phyloP scores from a whole-genome alignment of 2,113 vertebrate genomes.

The Pomatostomus ruficeps region DNA sequence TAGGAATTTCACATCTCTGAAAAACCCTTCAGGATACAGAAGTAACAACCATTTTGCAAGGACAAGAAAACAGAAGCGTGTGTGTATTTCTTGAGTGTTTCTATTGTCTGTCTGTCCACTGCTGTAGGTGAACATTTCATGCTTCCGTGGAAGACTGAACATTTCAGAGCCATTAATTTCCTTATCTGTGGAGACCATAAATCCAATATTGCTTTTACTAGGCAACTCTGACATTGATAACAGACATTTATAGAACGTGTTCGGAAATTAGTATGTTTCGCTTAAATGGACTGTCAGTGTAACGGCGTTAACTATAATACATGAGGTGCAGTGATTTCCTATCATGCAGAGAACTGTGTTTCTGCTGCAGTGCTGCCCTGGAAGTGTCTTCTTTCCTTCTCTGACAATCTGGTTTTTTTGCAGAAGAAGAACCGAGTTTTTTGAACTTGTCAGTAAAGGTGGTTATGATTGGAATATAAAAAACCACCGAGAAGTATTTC shows the following conservation, averaged over 20 bases:
- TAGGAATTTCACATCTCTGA: neutral
- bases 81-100: neutral
- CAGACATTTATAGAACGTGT: conserved; percentile 55
- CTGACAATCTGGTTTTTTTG: conserved; percentile 59
- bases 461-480: conserved; percentile 94
- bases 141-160: conserved; percentile 16
- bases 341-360: conserved; percentile 25
- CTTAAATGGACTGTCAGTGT: conserved; percentile 69
- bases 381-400: conserved; percentile 27
- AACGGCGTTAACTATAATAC: conserved; percentile 65
- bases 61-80: neutral
- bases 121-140: neutral
- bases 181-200: conserved; percentile 22
- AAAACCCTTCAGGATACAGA: neutral
- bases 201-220: conserved; percentile 41
- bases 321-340: conserved; percentile 27
- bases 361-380: conserved; percentile 25
- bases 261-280: conserved; percentile 68
- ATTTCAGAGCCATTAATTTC: conserved; percentile 38
- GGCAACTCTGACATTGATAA: conserved; percentile 42
- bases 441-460: conserved; percentile 92
- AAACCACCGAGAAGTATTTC: conserved; percentile 91
- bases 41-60: neutral
- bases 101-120: neutral
- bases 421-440: conserved; percentile 93